Base-by-base conservation (phyloP, 92 coral and sea anemone species). In the Actinostola sp. region DNA sequence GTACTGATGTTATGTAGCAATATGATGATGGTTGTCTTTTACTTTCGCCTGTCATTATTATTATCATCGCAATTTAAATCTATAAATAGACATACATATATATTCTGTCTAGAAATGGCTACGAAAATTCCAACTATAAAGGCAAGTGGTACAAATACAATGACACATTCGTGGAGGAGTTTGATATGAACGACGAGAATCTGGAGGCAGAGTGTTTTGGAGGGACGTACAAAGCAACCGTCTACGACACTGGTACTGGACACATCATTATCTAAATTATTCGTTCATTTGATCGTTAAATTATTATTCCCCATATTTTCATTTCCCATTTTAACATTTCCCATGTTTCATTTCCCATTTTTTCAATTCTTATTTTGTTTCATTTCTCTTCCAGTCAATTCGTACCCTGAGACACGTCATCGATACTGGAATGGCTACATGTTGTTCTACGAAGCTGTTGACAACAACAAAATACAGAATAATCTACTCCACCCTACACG, bases 361-460 rank as follows among this genome's bases (percentile, higher is more conserved):
- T 61, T 61, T n/a, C 11, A 14, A 7, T 61, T 61, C 30, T 34
- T 61, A 8, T 0, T 59, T 15, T 61, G 23, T 61, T 61, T 32
- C 46, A 10, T 24, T 24, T 69, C 19, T 8, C 60, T 58, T 72
- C 52, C 50, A 90, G 97, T 90, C 27, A 83, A 90, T 63, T 88
- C 89, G 6, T 90, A 90, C 45, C 97, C 97, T 0, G 97, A 90
- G 79, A 90, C 97, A 0, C 89, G 97, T 10, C 97, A 90, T 61
- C 92, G 97, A 63, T 90, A 90, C 59, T 90, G 97, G 97, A 90
- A 73, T 80, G 97, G 87, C 26, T 90, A 90, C 84, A 90, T 90
- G 97, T 48, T 90, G 66, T 90, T 83, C 67, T 90, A 90, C 23
- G 97, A 90, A 67, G 86, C 97, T 4, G 59, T 78, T 25, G 90